Percentiles rank a stretch among this genome's conserved stretches.
Evolutionary conservation across 2,113 vertebrate genomes (phyloP).

Genomic region (Pardalotus punctatus): DNA sequence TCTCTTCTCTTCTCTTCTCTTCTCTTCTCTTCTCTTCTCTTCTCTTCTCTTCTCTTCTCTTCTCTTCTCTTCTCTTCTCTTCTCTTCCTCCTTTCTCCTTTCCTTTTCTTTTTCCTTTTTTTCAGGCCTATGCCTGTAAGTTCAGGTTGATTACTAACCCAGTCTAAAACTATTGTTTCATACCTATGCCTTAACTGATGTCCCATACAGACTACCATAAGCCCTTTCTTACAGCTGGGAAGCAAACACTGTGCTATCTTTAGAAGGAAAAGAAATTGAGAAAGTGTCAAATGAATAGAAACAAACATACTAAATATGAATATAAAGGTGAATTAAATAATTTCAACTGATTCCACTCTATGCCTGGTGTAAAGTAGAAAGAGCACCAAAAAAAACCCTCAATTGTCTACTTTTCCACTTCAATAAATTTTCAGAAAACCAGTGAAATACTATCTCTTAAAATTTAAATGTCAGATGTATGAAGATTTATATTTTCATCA

Average conservation of each 20-base stretch:
- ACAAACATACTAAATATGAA: background rate
- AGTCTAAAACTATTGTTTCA: background rate
- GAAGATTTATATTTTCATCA: background rate
- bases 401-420: background rate
- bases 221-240: background rate
- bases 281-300: background rate
- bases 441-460: background rate
- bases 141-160: background rate
- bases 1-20: too few relatives aligned
- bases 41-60: too few relatives aligned
- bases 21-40: too few relatives aligned
- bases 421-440: background rate
- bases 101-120: background rate
- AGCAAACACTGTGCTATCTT: background rate
- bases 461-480: background rate
- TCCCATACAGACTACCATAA: background rate
- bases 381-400: accelerated
- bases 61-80: too few relatives aligned
- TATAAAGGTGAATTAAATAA: background rate
- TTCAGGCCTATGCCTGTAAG: background rate
- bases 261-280: background rate
- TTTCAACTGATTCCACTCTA: background rate
- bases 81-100: too few relatives aligned
- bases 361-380: background rate
- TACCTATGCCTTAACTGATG: background rate